Base-by-base conservation (phyloP, 2,113 vertebrate species). In the Hippocampus barbouri region DNA sequence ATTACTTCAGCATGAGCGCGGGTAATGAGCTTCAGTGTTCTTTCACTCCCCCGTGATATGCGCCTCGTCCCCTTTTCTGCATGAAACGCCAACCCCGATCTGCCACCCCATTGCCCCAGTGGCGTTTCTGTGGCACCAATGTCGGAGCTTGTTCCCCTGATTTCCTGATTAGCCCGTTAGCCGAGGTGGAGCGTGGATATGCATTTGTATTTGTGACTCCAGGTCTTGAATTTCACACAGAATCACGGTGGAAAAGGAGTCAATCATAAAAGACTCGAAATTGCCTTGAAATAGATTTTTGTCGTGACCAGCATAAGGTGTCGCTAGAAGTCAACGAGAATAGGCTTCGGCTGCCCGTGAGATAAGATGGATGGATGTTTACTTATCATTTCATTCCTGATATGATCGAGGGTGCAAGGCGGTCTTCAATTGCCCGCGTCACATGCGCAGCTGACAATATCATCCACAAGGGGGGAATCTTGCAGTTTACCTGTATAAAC, bases 1-100 rank as follows among this genome's bases (percentile, higher is more conserved):
- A 93, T 92, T 91, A 90, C 87, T 86, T 88, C 79, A 57, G 86
- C 90, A 84, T 93, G 93, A 90, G 80, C 89, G 89, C 88, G 90
- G 86, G 80, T 91, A 93, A 91, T 89, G 87, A 90, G 88, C 85
- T 89, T 80, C 56, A 70, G 77, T 84, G 83, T 81, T 74, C 80
- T 83, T 75, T 83, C 56, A 43, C 1, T 86, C 83, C 78, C 70
- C 85, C 70, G 25, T 76, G 83, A 84, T 76, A 40, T 41, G 5
- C 60, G 67, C 68, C 82, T 79, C 47, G 16, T 69, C 57, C 70
- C 25, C 63, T 69, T 18, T 41, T 72, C 65, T 78, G 65, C 65
- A 66, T 38, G 30, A 49, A 16, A 0, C 74, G 75, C 65, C 30
- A 60, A 60, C 78, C 82, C 75, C 80, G 25, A 60, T 65, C 4